These are phyloP conservation scores for Odontomyia ornata DNA, from an alignment of 2,888 invertebrate genomes.

Conservation along the genomic window DNA sequence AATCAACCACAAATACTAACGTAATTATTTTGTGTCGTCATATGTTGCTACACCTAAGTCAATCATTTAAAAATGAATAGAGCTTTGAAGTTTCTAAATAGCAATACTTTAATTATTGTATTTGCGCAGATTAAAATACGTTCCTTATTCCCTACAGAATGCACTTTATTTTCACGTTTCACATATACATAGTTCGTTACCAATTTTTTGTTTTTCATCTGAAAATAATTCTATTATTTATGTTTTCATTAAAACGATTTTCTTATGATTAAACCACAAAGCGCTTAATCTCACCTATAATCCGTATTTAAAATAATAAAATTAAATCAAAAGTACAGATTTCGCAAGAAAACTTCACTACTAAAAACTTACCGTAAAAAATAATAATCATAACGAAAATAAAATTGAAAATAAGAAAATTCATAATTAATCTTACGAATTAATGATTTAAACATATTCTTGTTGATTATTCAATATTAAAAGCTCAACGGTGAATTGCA, in stretches of 20 bases:
- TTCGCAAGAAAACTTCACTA: neutral
- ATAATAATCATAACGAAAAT: neutral
- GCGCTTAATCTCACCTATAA: conserved; percentile 29
- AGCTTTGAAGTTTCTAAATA: too few species aligned
- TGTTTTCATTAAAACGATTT: conserved; percentile 24
- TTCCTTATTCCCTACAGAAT: conserved; percentile 19
- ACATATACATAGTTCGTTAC: conserved; percentile 18
- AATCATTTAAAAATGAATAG: too few species aligned
- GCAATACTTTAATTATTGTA: too few species aligned
- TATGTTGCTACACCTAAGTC: too few species aligned
- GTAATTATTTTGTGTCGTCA: too few species aligned
- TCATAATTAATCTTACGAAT: neutral
- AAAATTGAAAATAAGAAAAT: conserved; percentile 3
- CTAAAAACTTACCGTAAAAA: conserved; percentile 7
- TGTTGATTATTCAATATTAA: conserved; percentile 5
- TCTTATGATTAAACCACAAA: conserved; percentile 35
- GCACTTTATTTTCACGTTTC: conserved; percentile 28
- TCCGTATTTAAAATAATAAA: conserved; percentile 14
- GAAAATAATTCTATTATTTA: conserved; percentile 28
- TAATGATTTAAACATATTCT: too few species aligned
- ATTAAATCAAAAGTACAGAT: conserved; percentile 23
- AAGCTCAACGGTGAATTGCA: neutral
- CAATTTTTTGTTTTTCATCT: conserved; percentile 6
- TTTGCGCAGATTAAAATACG: too few species aligned
- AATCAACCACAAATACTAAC: too few species aligned